Percentiles rank a stretch among this genome's conserved stretches.
Evolutionary conservation across 1,140 invertebrate species (phyloP).

Genomic region (Ectropis grisescens): DNA sequence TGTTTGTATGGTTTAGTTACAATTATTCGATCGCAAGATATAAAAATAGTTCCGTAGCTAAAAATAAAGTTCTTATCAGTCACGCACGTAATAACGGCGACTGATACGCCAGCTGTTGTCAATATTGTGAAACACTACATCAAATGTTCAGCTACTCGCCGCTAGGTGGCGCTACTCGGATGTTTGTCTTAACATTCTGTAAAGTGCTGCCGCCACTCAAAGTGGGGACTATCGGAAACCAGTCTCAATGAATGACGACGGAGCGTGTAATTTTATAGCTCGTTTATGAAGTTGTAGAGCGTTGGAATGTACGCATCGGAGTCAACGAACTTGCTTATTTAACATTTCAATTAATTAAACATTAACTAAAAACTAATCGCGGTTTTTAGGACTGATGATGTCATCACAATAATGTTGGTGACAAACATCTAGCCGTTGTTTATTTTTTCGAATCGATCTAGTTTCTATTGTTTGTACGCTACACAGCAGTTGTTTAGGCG

Average conservation of each 20-base stretch:
- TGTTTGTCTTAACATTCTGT: conserved; percentile 14
- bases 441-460: no score
- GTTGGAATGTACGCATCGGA: conserved; percentile 38
- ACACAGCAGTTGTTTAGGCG: no score
- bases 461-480: no score
- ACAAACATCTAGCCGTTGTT: neutral
- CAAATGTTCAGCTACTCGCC: conserved; percentile 41
- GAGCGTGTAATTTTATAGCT: conserved; percentile 32
- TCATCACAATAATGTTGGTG: neutral
- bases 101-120: conserved; percentile 42
- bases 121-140: conserved; percentile 10
- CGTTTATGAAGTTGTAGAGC: conserved; percentile 35
- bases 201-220: conserved; percentile 14
- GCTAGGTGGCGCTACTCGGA: conserved; percentile 41
- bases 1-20: no score
- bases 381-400: no score
- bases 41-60: no score
- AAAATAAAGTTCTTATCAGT: no score
- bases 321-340: conserved; percentile 53
- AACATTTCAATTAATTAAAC: conserved; percentile 11
- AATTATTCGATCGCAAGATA: no score
- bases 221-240: conserved; percentile 20
- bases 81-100: neutral
- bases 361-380: no score
- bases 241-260: conserved; percentile 43